These are phyloP conservation scores for Enteromius argenteus DNA, from an alignment of 2,797 vertebrate genomes.

Conservation along the genomic window DNA sequence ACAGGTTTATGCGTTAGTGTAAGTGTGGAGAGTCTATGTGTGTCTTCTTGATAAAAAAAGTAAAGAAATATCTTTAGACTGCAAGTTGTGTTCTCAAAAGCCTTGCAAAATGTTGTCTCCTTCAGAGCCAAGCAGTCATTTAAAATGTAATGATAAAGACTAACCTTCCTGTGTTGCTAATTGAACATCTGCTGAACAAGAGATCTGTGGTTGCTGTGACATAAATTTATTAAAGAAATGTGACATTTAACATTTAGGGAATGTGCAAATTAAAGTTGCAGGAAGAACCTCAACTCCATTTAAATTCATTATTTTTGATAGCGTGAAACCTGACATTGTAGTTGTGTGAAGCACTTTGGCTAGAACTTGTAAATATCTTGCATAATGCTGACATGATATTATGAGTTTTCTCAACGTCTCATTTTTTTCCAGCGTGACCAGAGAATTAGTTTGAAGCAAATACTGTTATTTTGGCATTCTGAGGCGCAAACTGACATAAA, in stretches of 20 bases:
- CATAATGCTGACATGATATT: background rate
- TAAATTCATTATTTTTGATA: background rate
- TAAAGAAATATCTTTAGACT: background rate
- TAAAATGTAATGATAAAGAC: conserved; percentile 2
- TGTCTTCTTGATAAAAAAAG: background rate
- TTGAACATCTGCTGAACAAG: background rate
- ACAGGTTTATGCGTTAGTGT: background rate
- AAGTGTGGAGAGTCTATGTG: background rate
- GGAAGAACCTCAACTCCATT: background rate
- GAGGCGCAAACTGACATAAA: background rate
- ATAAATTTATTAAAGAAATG: background rate
- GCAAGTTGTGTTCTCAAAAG: background rate
- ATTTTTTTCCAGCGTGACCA: background rate
- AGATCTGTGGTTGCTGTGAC: background rate
- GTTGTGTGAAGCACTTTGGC: background rate
- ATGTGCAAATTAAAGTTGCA: background rate
- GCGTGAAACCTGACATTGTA: background rate
- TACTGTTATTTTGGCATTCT: background rate
- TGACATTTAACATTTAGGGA: conserved; percentile 20
- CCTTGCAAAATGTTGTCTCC: background rate
- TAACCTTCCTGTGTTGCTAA: background rate
- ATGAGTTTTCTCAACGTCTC: background rate
- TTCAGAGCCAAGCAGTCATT: conserved; percentile 10
- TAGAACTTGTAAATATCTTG: background rate
- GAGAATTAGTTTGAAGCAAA: background rate